Evolutionary conservation across 1,140 invertebrate genomes (phyloP).

Genomic region (Pogonomyrmex californicus): DNA sequence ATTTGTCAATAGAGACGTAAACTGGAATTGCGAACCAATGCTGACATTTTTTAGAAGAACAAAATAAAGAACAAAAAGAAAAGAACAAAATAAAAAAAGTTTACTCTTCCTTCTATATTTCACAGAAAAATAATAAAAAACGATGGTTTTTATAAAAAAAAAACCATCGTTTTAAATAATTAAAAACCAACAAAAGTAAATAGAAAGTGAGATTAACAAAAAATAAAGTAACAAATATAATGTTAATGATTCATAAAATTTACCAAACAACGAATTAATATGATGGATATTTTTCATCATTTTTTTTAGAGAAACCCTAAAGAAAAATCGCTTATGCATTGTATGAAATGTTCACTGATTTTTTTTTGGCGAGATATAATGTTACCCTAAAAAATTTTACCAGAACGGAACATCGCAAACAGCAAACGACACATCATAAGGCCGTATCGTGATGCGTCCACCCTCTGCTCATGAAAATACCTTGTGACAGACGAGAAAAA

Average conservation of each 20-base stretch:
- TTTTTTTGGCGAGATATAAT: neutral
- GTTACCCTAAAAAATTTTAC: constrained; percentile 52
- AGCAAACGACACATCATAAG: constrained; percentile 41
- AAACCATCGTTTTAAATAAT: neutral
- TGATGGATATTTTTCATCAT: neutral
- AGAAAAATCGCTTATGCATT: neutral
- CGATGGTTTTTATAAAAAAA: neutral
- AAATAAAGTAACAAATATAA: neutral
- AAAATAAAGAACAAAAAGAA: neutral
- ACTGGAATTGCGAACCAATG: neutral
- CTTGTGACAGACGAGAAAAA: neutral
- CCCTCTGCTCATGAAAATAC: constrained; percentile 40
- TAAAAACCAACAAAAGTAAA: neutral
- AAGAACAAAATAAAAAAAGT: neutral
- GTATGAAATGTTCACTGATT: neutral
- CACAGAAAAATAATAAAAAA: neutral
- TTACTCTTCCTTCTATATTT: neutral
- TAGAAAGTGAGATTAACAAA: neutral
- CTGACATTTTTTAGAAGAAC: neutral
- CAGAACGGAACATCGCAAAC: constrained; percentile 56
- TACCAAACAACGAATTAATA: neutral
- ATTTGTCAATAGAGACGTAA: constrained; percentile 9
- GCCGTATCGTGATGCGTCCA: constrained; percentile 26
- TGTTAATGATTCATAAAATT: neutral
- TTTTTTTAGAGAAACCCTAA: neutral